Percentiles rank a stretch among this genome's conserved stretches.
Conservation (phyloP, 2,113 vertebrate genomes). For the Hystrix cristata region DNA sequence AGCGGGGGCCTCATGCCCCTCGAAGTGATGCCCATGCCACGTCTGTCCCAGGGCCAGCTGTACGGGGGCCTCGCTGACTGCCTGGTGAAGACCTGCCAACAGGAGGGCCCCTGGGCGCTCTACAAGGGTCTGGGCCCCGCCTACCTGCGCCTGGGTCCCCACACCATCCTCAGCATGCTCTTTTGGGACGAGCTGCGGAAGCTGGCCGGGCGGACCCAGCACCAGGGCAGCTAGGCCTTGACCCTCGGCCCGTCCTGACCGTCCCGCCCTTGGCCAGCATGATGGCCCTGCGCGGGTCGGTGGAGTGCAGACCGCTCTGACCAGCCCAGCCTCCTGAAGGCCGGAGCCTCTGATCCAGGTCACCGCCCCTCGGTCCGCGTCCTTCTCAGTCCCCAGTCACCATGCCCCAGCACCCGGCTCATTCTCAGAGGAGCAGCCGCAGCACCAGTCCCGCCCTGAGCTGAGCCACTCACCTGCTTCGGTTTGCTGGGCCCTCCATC, state of each 20-base stretch:
- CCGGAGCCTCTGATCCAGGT: not conserved
- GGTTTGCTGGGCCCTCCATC: not conserved
- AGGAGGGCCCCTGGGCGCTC: slow-evolving; percentile 92
- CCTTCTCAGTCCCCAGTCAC: not conserved
- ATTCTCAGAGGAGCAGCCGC: accelerated
- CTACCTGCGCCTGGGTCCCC: slow-evolving; percentile 95
- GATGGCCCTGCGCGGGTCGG: accelerated
- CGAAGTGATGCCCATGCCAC: not conserved
- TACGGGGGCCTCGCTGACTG: slow-evolving; percentile 95
- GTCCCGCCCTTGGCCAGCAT: not conserved
- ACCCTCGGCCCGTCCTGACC: not conserved
- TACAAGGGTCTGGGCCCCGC: slow-evolving; percentile 96
- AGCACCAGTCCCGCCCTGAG: accelerated
- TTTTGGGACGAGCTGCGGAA: slow-evolving; percentile 97
- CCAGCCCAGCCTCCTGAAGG: not conserved
- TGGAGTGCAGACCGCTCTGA: not conserved
- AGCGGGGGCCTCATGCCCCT: not conserved
- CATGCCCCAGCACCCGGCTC: not conserved
- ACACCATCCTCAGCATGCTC: slow-evolving; percentile 97
- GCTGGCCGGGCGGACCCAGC: slow-evolving; percentile 77
- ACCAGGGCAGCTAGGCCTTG: not conserved
- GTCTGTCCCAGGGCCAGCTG: slow-evolving; percentile 90
- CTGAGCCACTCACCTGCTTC: not conserved
- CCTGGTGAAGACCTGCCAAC: slow-evolving; percentile 91
- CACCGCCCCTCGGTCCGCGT: not conserved